Percentiles rank a stretch among this genome's conserved stretches.
Conservation (phyloP, 2,888 invertebrate species). For the Pyrgus malvae region DNA sequence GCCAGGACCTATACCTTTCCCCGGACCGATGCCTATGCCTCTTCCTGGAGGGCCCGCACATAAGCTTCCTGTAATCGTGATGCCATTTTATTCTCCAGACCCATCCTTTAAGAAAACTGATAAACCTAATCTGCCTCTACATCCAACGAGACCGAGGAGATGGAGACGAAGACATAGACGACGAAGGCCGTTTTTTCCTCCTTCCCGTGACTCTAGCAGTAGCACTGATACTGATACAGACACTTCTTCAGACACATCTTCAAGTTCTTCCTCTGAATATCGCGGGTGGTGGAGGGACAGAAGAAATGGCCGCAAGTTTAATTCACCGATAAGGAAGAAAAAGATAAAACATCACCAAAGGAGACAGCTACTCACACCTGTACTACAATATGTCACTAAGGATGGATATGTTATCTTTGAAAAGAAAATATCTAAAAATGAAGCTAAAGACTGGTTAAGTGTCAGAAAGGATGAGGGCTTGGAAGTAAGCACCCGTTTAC, state of each 20-base stretch:
- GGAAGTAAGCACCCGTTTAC: neutral
- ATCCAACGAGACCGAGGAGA: slow-evolving; percentile 27
- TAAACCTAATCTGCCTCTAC: neutral
- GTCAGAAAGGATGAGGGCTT: slow-evolving; percentile 38
- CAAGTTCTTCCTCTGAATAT: slow-evolving; percentile 40
- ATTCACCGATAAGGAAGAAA: slow-evolving; percentile 37
- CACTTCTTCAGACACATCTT: slow-evolving; percentile 41
- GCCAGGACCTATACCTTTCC: slow-evolving; percentile 29
- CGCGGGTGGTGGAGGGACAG: slow-evolving; percentile 48
- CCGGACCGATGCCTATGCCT: slow-evolving; percentile 38
- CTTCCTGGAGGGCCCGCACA: slow-evolving; percentile 46
- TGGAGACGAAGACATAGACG: slow-evolving; percentile 31
- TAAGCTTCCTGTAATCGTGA: slow-evolving; percentile 70
- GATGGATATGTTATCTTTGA: slow-evolving; percentile 73
- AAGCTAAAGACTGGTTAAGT: slow-evolving; percentile 64
- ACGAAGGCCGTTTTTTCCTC: slow-evolving; percentile 22
- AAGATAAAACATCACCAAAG: slow-evolving; percentile 39
- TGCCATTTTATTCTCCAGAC: slow-evolving; percentile 73
- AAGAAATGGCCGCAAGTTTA: slow-evolving; percentile 36
- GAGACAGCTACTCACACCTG: slow-evolving; percentile 55
- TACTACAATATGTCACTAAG: slow-evolving; percentile 70
- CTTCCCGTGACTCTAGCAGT: slow-evolving; percentile 38
- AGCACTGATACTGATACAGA: slow-evolving; percentile 41
- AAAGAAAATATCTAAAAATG: slow-evolving; percentile 61
- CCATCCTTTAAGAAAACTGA: slow-evolving; percentile 43